These are phyloP conservation scores for Oceanodroma leucorhoa DNA, from an alignment of 2,797 vertebrate species.

Conservation along the genomic window DNA sequence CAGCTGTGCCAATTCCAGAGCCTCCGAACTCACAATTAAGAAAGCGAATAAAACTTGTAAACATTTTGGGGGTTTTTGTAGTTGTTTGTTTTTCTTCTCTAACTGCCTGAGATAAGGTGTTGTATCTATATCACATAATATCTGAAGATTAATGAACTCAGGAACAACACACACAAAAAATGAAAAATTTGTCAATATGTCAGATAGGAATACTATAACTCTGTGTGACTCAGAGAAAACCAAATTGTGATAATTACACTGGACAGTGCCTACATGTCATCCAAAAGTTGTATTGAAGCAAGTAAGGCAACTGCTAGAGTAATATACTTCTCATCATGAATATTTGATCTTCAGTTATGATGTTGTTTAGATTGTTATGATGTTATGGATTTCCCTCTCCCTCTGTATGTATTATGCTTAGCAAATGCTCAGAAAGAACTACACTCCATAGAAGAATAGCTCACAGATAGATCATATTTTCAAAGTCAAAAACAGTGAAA, in stretches of 20 bases:
- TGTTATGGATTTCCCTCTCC: not conserved
- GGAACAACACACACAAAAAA: not conserved
- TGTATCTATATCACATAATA: not conserved
- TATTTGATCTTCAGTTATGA: not conserved
- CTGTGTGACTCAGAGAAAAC: not conserved
- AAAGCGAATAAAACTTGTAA: not conserved
- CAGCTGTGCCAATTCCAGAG: not conserved
- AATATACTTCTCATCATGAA: not conserved
- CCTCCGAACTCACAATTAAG: not conserved
- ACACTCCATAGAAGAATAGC: not conserved
- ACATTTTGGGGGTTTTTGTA: rapidly evolving
- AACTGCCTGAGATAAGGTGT: not conserved
- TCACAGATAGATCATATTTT: not conserved
- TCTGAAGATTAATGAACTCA: not conserved
- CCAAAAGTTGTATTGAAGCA: not conserved
- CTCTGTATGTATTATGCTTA: not conserved
- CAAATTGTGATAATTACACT: not conserved
- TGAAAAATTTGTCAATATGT: not conserved
- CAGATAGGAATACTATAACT: not conserved
- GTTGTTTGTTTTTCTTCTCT: not conserved
- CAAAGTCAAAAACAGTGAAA: not conserved
- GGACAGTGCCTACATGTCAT: not conserved
- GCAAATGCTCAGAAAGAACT: not conserved
- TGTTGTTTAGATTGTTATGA: not conserved
- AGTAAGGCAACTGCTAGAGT: not conserved